These are phyloP conservation scores for Helicolenus hilgendorfi DNA, from an alignment of 2,797 vertebrate species.

Conservation along the genomic window DNA sequence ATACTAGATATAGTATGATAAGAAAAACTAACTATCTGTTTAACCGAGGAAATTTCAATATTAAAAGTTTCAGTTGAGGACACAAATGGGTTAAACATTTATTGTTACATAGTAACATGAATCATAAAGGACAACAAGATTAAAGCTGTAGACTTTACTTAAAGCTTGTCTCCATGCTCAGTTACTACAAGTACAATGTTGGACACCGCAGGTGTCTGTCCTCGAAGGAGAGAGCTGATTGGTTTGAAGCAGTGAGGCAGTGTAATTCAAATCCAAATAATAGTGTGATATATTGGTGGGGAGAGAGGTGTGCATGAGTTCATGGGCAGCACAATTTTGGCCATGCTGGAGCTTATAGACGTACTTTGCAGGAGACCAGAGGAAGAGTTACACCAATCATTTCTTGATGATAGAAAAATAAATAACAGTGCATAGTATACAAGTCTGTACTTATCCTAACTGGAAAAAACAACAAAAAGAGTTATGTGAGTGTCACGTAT, in stretches of 20 bases:
- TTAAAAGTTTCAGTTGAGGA: too few relatives aligned
- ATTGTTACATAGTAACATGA: neutral
- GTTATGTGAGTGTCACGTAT: neutral
- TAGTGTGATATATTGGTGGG: constrained; percentile 15
- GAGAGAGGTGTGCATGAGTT: constrained; percentile 9
- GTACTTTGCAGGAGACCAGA: neutral
- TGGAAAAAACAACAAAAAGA: neutral
- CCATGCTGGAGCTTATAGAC: constrained; percentile 9
- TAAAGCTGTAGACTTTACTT: neutral
- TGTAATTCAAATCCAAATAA: neutral
- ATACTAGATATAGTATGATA: too few relatives aligned
- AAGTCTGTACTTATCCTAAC: neutral
- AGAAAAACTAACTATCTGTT: too few relatives aligned
- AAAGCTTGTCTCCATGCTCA: neutral
- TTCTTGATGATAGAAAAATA: neutral
- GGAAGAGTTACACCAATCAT: neutral
- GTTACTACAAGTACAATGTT: neutral
- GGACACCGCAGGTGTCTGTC: neutral
- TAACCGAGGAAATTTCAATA: too few relatives aligned
- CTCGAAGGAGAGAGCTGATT: neutral
- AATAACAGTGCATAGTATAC: too few relatives aligned
- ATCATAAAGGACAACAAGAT: neutral
- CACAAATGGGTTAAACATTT: too few relatives aligned
- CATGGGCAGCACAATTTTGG: neutral
- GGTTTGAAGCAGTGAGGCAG: neutral